A percentile compares a stretch with the other conserved stretches of the same genome.
Conservation (phyloP, 2,888 invertebrate species). For the Drosophila heteroneura region DNA sequence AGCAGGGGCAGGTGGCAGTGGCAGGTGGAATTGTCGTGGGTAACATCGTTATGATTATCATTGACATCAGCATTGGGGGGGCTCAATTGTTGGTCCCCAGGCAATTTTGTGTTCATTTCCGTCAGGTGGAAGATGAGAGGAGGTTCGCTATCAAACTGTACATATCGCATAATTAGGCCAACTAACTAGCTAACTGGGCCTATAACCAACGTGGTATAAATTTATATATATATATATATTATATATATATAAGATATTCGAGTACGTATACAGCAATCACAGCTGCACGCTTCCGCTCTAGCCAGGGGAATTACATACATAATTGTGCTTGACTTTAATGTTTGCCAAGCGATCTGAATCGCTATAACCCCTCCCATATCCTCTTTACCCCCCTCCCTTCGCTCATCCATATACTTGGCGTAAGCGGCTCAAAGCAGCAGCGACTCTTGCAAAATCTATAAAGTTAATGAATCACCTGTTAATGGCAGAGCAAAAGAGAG, state of each 20-base stretch:
- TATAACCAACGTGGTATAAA: background rate
- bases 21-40: background rate
- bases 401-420: background rate
- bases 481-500: conserved; percentile 36
- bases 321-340: conserved; percentile 75
- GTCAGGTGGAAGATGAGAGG: conserved; percentile 13
- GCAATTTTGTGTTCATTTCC: conserved; percentile 72
- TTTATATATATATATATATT: background rate
- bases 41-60: conserved; percentile 52
- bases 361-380: background rate
- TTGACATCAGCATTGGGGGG: conserved; percentile 47
- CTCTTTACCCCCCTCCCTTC: background rate
- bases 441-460: conserved; percentile 47
- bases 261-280: conserved; percentile 52
- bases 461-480: conserved; percentile 57
- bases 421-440: conserved; percentile 50
- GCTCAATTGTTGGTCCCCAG: conserved; percentile 61
- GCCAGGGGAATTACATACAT: conserved; percentile 73
- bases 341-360: conserved; percentile 42
- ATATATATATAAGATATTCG: background rate
- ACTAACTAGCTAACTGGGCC: conserved; percentile 75
- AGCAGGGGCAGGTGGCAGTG: background rate
- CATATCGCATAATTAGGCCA: conserved; percentile 75
- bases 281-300: conserved; percentile 64
- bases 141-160: conserved; percentile 54